A percentile compares a stretch with the other conserved stretches of the same genome.
Conservation (phyloP, 2,113 vertebrate genomes). For the Nothobranchius kuhntae region DNA sequence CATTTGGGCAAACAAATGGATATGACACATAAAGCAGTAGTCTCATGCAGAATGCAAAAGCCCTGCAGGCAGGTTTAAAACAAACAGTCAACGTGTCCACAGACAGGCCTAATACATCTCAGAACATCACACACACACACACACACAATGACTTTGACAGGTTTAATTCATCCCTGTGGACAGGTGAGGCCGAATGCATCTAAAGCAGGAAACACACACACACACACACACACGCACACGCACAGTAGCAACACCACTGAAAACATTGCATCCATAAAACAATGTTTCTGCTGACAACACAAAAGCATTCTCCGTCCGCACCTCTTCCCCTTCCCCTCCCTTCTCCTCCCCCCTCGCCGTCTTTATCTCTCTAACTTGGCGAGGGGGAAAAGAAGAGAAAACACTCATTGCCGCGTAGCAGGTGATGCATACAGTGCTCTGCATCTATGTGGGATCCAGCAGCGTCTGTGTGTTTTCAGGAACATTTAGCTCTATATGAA, state of each 20-base stretch:
- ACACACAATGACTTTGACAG: conserved; percentile 56
- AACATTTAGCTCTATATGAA: not conserved
- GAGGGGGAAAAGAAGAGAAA: conserved; percentile 1
- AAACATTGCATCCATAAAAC: conserved; percentile 70
- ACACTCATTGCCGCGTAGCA: conserved; percentile 25
- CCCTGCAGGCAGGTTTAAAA: conserved; percentile 71
- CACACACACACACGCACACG: conserved; percentile 28
- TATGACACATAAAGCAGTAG: conserved; percentile 73
- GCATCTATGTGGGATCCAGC: not conserved
- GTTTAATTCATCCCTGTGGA: conserved; percentile 69
- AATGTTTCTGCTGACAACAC: conserved; percentile 73
- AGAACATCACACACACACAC: conserved; percentile 45
- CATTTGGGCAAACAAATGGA: conserved; percentile 76
- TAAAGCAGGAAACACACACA: conserved; percentile 35
- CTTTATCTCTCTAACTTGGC: conserved; percentile 37
- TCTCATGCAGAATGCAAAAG: conserved; percentile 79
- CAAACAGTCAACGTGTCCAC: conserved; percentile 69
- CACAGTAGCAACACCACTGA: conserved; percentile 44
- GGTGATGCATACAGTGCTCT: conserved; percentile 23
- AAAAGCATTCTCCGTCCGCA: conserved; percentile 44
- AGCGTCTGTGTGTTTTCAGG: not conserved
- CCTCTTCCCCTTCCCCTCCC: conserved; percentile 3
- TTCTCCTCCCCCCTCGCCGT: not conserved
- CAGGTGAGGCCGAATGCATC: conserved; percentile 68
- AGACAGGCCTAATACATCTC: conserved; percentile 67